Evolutionary conservation across 2,797 vertebrate genomes (phyloP).

Genomic region (Hoplostethus atlanticus): DNA sequence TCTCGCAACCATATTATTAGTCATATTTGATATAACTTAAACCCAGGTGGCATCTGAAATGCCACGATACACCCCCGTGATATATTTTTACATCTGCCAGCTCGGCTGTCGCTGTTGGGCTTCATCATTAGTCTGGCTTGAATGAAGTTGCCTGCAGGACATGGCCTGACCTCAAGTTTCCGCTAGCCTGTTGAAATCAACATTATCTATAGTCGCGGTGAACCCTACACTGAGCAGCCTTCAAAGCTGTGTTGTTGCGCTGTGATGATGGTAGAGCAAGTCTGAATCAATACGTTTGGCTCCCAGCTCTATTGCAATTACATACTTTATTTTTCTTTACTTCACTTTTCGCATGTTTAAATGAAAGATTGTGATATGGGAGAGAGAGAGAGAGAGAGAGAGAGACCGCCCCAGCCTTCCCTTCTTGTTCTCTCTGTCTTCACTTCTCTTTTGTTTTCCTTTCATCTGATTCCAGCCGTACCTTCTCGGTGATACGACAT

Average conservation of each 20-base stretch:
- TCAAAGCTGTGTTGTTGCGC: conserved; percentile 45
- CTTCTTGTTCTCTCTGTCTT: conserved; percentile 64
- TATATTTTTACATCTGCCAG: conserved; percentile 67
- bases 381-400: conserved; percentile 13
- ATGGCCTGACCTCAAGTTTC: conserved; percentile 61
- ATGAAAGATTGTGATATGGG: conserved; percentile 38
- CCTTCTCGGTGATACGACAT: conserved; percentile 65
- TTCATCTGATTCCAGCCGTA: conserved; percentile 74
- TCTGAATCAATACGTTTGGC: conserved; percentile 61
- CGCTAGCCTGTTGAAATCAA: conserved; percentile 47
- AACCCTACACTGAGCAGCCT: conserved; percentile 29
- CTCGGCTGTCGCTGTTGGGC: conserved; percentile 45
- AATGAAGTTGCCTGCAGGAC: conserved; percentile 61
- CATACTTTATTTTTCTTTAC: conserved; percentile 29
- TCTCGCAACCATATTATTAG: conserved; percentile 53
- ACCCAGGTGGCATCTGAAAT: conserved; percentile 52
- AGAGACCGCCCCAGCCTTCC: conserved; percentile 69
- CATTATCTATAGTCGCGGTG: conserved; percentile 40
- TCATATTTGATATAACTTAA: conserved; percentile 59
- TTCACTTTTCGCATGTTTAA: conserved; percentile 47
- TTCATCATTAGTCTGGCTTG: conserved; percentile 50
- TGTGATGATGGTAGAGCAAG: conserved; percentile 49
- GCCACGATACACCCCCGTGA: conserved; percentile 52
- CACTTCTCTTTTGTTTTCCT: conserved; percentile 50
- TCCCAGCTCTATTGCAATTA: conserved; percentile 52